phyloP scores from a whole-genome alignment of 1,140 invertebrate species.

The Halyomorpha halys region DNA sequence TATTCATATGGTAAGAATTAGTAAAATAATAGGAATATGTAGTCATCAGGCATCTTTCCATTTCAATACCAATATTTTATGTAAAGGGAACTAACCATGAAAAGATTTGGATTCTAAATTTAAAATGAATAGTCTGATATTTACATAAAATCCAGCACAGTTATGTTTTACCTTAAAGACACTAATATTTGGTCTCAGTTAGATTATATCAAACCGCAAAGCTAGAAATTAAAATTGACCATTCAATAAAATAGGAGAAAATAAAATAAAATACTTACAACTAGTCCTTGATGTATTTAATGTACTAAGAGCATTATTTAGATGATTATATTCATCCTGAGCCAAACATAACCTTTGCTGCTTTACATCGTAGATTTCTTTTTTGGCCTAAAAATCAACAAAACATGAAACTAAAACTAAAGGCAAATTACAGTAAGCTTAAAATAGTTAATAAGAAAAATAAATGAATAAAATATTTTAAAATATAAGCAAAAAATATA shows the following conservation, averaged over 20 bases:
- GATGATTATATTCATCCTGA: conserved; percentile 90
- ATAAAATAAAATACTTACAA: conserved; percentile 49
- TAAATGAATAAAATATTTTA: background rate
- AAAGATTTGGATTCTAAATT: too few species aligned
- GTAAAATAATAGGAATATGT: too few species aligned
- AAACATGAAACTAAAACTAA: background rate
- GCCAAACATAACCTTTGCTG: conserved; percentile 83
- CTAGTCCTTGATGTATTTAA: conserved; percentile 72
- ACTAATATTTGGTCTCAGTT: too few species aligned
- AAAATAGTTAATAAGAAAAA: conserved; percentile 26
- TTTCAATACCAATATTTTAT: too few species aligned
- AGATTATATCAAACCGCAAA: too few species aligned
- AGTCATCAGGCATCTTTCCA: too few species aligned
- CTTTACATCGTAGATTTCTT: conserved; percentile 92
- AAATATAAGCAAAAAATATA: background rate
- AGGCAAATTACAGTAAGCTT: background rate
- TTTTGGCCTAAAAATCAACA: conserved; percentile 72
- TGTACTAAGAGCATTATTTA: conserved; percentile 76
- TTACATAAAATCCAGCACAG: too few species aligned
- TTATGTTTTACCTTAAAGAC: too few species aligned
- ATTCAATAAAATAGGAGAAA: background rate
- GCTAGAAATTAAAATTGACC: conserved; percentile 15
- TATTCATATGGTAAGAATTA: too few species aligned
- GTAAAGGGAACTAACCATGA: too few species aligned
- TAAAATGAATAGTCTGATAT: too few species aligned